These are phyloP conservation scores for Spheniscus mendiculus DNA, from an alignment of 2,113 vertebrate species.

Conservation along the genomic window DNA sequence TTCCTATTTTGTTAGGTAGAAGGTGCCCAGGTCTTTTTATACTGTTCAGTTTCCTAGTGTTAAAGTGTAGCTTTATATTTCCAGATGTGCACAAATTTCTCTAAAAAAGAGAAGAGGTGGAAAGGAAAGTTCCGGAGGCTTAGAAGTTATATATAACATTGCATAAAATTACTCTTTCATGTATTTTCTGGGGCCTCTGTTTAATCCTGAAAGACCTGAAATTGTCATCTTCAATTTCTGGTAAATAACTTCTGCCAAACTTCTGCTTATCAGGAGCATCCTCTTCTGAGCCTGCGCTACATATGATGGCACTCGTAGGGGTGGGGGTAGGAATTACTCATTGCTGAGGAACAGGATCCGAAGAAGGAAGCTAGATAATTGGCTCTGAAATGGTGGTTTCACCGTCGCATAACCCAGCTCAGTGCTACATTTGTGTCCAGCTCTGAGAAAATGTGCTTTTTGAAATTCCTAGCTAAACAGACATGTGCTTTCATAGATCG, in stretches of 20 bases:
- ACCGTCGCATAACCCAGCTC: not conserved
- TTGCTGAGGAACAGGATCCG: not conserved
- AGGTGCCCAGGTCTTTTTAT: not conserved
- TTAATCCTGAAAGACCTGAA: slow-evolving; percentile 19
- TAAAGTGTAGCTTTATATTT: not conserved
- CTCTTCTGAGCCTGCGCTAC: not conserved
- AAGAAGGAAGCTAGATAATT: not conserved
- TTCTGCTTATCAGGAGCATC: not conserved
- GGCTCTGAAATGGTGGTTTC: not conserved
- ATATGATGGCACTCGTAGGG: not conserved
- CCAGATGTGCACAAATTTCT: not conserved
- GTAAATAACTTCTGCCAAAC: not conserved
- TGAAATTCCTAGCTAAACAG: slow-evolving; percentile 9
- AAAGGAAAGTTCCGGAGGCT: not conserved
- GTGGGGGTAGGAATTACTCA: not conserved
- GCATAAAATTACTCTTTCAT: not conserved
- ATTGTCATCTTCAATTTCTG: not conserved
- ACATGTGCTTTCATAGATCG: not conserved
- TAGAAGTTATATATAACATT: not conserved
- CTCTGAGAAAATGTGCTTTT: not conserved
- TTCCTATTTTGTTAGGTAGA: not conserved
- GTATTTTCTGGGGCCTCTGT: not conserved
- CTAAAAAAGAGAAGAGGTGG: not conserved
- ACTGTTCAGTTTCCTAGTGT: not conserved
- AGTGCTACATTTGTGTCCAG: not conserved